Conservation (phyloP, 64 coral and sea anemone genomes). For the Montipora capricornis region DNA sequence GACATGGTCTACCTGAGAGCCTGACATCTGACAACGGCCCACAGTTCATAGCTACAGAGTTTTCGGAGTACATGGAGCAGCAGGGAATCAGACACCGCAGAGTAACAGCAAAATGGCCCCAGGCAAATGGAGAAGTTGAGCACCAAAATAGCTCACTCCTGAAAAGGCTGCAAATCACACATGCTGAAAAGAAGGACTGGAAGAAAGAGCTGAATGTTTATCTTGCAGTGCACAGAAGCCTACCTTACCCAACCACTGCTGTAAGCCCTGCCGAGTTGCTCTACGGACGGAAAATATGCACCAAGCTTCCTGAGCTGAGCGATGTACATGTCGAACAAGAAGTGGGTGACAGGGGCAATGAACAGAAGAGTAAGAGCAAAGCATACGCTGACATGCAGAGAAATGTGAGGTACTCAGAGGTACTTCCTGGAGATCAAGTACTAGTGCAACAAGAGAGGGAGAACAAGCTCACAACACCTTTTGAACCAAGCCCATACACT, state of each 20-base stretch:
- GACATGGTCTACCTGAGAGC: no score
- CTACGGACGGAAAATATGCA: slow-evolving; percentile 3
- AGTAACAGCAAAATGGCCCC: not conserved
- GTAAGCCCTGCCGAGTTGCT: slow-evolving; percentile 23
- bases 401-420: slow-evolving; percentile 3
- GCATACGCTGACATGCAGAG: not conserved
- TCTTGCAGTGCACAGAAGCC: not conserved
- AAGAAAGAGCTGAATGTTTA: slow-evolving; percentile 1
- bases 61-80: no score
- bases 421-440: slow-evolving; percentile 30
- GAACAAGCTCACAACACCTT: slow-evolving; percentile 26
- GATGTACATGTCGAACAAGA: not conserved
- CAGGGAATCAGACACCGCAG: no score
- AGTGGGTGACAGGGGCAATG: not conserved
- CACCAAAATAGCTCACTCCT: slow-evolving; percentile 5
- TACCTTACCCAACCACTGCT: slow-evolving; percentile 5
- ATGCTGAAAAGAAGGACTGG: slow-evolving; percentile 22
- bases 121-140: slow-evolving; percentile 33
- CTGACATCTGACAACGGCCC: no score
- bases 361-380: slow-evolving; percentile 34
- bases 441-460: slow-evolving; percentile 25
- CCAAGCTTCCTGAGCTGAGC: slow-evolving; percentile 21
- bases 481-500: slow-evolving; percentile 23
- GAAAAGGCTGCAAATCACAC: slow-evolving; percentile 13
- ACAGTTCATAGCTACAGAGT: no score